Evolutionary conservation across 2,113 vertebrate species (phyloP).

Genomic region (Sigmodon hispidus): DNA sequence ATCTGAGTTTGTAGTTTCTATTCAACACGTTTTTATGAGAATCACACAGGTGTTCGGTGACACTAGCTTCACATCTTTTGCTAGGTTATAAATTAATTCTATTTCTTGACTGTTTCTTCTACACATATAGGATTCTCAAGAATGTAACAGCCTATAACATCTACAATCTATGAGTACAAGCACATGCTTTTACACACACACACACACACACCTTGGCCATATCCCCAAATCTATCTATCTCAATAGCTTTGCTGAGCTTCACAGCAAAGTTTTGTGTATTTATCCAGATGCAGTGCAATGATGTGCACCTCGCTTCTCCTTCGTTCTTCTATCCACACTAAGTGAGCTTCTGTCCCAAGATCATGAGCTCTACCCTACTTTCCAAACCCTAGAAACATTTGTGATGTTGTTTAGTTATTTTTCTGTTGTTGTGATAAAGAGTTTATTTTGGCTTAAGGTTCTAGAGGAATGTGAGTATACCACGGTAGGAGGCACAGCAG

Average conservation of each 20-base stretch:
- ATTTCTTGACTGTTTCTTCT: not conserved
- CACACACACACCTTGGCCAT: not conserved
- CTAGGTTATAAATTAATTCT: not conserved
- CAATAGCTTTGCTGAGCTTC: not conserved
- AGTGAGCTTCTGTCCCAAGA: not conserved
- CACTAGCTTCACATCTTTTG: not conserved
- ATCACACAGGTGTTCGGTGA: not conserved
- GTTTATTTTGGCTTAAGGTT: not conserved
- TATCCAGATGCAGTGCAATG: not conserved
- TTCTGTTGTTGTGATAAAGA: not conserved
- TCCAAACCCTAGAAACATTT: not conserved
- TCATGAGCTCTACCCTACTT: not conserved
- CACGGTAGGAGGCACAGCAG: not conserved
- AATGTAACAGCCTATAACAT: not conserved
- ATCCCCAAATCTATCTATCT: not conserved
- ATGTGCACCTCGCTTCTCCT: not conserved
- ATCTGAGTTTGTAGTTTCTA: conserved; percentile 35
- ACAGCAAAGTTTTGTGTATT: not conserved
- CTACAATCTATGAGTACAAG: not conserved
- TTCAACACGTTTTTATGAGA: conserved; percentile 7
- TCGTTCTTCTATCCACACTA: not conserved
- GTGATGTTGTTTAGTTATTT: not conserved
- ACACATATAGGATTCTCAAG: not conserved
- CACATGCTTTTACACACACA: not conserved
- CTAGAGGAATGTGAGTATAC: not conserved